phyloP scores from a whole-genome alignment of 1,140 invertebrate genomes.

The Araneus ventricosus region DNA sequence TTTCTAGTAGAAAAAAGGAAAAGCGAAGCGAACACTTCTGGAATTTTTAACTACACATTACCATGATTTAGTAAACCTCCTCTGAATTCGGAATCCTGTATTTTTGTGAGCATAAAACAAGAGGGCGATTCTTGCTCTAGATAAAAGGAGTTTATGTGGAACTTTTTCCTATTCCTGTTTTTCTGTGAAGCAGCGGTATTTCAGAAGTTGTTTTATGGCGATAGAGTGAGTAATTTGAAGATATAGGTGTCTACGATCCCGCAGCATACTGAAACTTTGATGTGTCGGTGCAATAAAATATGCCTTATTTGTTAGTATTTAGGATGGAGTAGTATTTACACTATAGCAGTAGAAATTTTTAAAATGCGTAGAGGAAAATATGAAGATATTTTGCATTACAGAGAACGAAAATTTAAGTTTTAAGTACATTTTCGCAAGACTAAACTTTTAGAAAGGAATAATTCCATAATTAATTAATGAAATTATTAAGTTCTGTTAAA shows the following conservation, averaged over 20 bases:
- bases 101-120: background rate
- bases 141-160: background rate
- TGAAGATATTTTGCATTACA: no score
- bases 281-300: no score
- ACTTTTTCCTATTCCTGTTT: background rate
- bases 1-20: background rate
- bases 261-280: no score
- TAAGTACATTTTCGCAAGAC: no score
- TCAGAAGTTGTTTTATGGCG: background rate
- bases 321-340: no score
- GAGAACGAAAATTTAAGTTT: no score
- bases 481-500: no score
- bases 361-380: no score
- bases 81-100: background rate
- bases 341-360: no score
- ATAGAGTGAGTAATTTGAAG: background rate
- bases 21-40: background rate
- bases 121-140: background rate
- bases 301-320: no score
- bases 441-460: no score
- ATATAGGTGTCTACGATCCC: background rate
- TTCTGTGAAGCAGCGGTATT: background rate
- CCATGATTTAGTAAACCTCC: background rate
- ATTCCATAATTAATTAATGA: no score
- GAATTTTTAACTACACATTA: background rate